These are phyloP conservation scores for Melanotaenia trifasciata DNA, from an alignment of 2,797 vertebrate genomes.

Conservation along the genomic window DNA sequence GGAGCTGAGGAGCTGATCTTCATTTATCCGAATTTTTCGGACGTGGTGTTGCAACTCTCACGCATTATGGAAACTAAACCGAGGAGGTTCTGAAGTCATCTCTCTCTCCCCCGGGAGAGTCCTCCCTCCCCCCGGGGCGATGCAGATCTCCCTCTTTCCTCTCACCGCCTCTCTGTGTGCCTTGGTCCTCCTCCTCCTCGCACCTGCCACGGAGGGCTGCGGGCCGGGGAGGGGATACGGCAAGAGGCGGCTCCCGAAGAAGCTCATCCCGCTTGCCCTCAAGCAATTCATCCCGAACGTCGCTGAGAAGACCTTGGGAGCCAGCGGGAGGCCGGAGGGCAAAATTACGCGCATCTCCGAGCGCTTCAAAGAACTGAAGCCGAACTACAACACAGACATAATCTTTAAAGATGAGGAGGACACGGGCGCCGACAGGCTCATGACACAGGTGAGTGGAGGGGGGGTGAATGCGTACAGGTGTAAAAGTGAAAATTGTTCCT, in stretches of 20 bases:
- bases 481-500: not conserved
- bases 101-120: constrained; percentile 77
- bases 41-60: constrained; percentile 79
- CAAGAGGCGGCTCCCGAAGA: constrained; percentile 92
- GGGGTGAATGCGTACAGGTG: constrained; percentile 5
- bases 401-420: constrained; percentile 99
- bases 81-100: constrained; percentile 77
- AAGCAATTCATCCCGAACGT: constrained; percentile 98
- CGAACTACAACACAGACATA: constrained; percentile 98
- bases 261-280: constrained; percentile 93
- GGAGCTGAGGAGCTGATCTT: constrained; percentile 62
- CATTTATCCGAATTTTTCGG: constrained; percentile 55
- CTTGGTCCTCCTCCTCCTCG: constrained; percentile 86
- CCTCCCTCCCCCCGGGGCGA: constrained; percentile 79
- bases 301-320: constrained; percentile 95
- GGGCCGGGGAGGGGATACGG: constrained; percentile 97
- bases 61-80: constrained; percentile 84
- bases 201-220: constrained; percentile 91
- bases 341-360: constrained; percentile 95
- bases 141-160: constrained; percentile 87
- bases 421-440: constrained; percentile 92
- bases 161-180: constrained; percentile 86
- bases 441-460: constrained; percentile 91
- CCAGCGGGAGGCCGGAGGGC: constrained; percentile 95
- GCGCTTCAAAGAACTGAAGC: constrained; percentile 95